These are phyloP conservation scores for Eurystomus gularis DNA, from an alignment of 2,113 vertebrate species.

Conservation along the genomic window DNA sequence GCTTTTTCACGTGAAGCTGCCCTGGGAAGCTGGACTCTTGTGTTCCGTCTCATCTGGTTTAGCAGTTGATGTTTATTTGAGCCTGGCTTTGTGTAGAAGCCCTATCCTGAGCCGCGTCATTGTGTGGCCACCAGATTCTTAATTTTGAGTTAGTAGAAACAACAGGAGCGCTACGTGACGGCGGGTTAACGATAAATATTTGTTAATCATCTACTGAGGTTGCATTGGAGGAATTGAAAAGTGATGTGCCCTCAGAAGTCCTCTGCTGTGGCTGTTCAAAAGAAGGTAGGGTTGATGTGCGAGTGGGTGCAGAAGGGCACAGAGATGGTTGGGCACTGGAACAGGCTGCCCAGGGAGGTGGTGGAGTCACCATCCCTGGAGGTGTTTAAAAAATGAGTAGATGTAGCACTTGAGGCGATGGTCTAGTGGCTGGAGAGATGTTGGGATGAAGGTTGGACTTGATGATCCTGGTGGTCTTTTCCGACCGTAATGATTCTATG, in stretches of 20 bases:
- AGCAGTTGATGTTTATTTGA: not conserved
- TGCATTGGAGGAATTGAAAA: not conserved
- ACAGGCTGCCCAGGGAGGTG: too few species aligned
- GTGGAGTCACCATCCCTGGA: too few species aligned
- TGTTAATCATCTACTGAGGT: not conserved
- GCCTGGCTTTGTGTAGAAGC: not conserved
- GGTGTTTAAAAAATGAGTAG: too few species aligned
- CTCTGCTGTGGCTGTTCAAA: too few species aligned
- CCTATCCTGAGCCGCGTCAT: rapidly evolving
- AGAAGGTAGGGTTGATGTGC: not conserved
- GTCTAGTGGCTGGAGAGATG: too few species aligned
- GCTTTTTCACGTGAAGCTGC: not conserved
- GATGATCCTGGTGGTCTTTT: too few species aligned
- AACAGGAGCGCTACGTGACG: rapidly evolving
- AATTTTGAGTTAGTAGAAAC: rapidly evolving
- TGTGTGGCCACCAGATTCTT: not conserved
- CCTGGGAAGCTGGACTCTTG: not conserved
- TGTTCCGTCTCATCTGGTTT: not conserved
- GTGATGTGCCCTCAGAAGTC: too few species aligned
- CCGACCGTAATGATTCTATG: too few species aligned
- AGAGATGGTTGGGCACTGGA: too few species aligned
- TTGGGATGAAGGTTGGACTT: too few species aligned
- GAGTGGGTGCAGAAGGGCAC: too few species aligned
- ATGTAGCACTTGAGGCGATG: too few species aligned
- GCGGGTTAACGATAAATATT: not conserved